Conservation (phyloP, 2,113 vertebrate genomes). For the Dipodomys ordii region DNA sequence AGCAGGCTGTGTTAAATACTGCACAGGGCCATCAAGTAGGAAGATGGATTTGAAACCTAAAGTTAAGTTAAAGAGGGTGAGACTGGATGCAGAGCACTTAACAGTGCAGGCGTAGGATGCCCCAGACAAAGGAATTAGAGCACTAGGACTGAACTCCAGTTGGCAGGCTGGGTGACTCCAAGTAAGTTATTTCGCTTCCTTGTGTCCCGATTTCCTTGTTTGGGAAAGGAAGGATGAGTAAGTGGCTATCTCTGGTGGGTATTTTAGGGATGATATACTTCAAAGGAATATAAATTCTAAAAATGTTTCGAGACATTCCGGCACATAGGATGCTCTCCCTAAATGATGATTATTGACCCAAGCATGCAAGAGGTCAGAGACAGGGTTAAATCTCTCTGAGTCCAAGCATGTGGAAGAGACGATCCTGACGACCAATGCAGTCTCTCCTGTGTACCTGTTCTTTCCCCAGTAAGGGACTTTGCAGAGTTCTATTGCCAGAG, state of each 20-base stretch:
- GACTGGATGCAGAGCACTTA: neutral
- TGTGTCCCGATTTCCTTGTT: neutral
- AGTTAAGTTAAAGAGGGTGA: neutral
- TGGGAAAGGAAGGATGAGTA: neutral
- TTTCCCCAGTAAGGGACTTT: neutral
- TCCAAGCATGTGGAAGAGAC: neutral
- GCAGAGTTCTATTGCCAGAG: neutral
- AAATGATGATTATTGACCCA: neutral
- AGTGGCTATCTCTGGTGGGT: neutral
- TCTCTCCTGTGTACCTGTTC: neutral
- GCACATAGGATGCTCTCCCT: neutral
- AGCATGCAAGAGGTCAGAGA: neutral
- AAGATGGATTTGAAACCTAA: neutral
- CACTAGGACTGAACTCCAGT: neutral
- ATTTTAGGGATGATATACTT: neutral
- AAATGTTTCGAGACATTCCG: neutral
- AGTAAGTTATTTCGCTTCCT: neutral
- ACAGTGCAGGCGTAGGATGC: neutral
- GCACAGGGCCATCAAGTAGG: neutral
- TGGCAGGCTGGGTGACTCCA: neutral
- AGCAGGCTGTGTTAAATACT: neutral
- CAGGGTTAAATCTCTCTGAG: neutral
- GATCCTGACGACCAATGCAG: neutral
- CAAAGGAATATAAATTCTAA: neutral
- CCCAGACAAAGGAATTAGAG: neutral